phyloP scores from a whole-genome alignment of 2,797 vertebrate species.

The Galaxias olidus region DNA sequence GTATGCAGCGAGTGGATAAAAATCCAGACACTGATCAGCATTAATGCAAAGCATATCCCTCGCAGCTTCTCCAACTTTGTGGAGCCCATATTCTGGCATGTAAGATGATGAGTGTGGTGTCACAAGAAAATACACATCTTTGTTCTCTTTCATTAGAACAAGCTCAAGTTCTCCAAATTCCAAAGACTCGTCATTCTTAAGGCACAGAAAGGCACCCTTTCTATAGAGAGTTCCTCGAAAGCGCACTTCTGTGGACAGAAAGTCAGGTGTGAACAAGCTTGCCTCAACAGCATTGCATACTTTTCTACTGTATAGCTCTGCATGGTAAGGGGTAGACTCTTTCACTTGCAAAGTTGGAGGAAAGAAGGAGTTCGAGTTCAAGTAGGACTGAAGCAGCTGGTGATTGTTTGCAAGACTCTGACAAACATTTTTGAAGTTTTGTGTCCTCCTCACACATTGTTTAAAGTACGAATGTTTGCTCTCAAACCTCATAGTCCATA shows the following conservation, averaged over 20 bases:
- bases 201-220: conserved; percentile 21
- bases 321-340: too few relatives aligned
- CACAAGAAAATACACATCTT: conserved; percentile 8
- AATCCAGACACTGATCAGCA: conserved; percentile 17
- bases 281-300: too few relatives aligned
- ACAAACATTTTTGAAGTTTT: conserved; percentile 33
- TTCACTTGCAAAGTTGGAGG: too few relatives aligned
- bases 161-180: conserved; percentile 23
- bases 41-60: conserved; percentile 17
- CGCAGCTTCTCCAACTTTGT: conserved; percentile 10
- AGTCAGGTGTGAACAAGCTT: too few relatives aligned
- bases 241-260: conserved; percentile 19
- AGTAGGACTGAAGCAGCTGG: conserved; percentile 25
- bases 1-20: conserved; percentile 25
- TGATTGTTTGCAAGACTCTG: conserved; percentile 21
- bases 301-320: too few relatives aligned
- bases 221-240: conserved; percentile 12
- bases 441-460: conserved; percentile 16
- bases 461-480: conserved; percentile 36
- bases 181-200: conserved; percentile 1
- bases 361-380: too few relatives aligned
- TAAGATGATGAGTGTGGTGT: conserved; percentile 16
- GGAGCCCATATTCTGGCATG: conserved; percentile 13
- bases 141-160: conserved; percentile 11
- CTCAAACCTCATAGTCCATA: conserved; percentile 39